A percentile compares a stretch with the other conserved stretches of the same genome.
Conservation (phyloP, 2,113 vertebrate genomes). For the Charina bottae region DNA sequence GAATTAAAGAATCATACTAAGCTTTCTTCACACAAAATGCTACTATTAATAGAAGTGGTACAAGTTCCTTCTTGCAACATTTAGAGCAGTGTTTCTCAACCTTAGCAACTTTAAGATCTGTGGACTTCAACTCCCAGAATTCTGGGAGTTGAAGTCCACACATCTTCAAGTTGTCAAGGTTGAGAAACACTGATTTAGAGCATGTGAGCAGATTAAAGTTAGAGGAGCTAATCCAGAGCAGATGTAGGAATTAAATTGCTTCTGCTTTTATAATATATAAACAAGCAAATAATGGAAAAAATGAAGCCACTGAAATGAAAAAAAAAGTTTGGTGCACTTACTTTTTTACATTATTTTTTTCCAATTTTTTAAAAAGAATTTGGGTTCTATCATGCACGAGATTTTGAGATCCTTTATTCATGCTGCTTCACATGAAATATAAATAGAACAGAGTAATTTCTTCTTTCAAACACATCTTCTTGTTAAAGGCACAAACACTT, state of each 20-base stretch:
- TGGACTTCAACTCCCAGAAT: too few relatives aligned
- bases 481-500: constrained; percentile 2
- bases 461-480: constrained; percentile 16
- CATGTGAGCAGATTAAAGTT: not conserved
- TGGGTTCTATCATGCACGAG: not conserved
- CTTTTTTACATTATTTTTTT: not conserved
- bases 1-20: not conserved
- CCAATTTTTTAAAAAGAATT: not conserved
- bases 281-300: not conserved
- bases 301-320: not conserved
- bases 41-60: not conserved
- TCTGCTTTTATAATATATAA: not conserved
- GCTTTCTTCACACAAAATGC: not conserved
- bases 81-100: not conserved
- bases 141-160: too few relatives aligned
- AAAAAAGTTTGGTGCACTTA: not conserved
- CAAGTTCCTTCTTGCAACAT: not conserved
- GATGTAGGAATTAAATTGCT: too few relatives aligned
- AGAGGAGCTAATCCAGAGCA: not conserved
- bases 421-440: not conserved
- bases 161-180: too few relatives aligned
- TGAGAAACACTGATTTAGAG: too few relatives aligned
- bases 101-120: too few relatives aligned
- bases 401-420: constrained; percentile 31
- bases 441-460: not conserved